These are phyloP conservation scores for Boulengeromyrus knoepffleri DNA, from an alignment of 2,113 vertebrate genomes.

Conservation along the genomic window DNA sequence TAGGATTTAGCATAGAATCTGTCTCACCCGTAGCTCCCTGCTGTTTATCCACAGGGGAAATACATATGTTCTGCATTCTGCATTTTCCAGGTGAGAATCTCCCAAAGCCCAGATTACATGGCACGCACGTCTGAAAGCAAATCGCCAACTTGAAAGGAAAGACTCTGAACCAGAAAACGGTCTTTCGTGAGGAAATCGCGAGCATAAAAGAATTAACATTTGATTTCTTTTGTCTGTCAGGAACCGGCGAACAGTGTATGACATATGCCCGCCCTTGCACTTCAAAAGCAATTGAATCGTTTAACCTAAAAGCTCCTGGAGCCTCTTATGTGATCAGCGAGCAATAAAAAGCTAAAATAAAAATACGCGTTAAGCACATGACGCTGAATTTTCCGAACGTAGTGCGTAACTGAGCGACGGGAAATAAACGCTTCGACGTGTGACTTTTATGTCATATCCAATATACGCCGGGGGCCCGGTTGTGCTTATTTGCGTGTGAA, in stretches of 20 bases:
- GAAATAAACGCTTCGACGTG: not conserved
- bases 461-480: not conserved
- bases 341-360: slow-evolving; percentile 1
- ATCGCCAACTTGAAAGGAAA: not conserved
- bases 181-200: not conserved
- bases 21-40: not conserved
- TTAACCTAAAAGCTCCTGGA: slow-evolving; percentile 10
- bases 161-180: not conserved
- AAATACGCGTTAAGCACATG: not conserved
- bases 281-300: not conserved
- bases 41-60: not conserved
- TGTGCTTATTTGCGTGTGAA: not conserved
- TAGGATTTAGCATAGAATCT: not conserved
- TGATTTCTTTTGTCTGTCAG: slow-evolving; percentile 1
- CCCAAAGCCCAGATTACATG: not conserved
- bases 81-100: not conserved
- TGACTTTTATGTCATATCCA: not conserved
- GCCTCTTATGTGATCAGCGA: not conserved
- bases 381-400: not conserved
- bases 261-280: not conserved
- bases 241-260: not conserved
- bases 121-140: not conserved
- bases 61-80: not conserved
- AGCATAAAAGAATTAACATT: not conserved
- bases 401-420: not conserved